phyloP scores from a whole-genome alignment of 2,888 invertebrate genomes.

The Mystacides longicornis region DNA sequence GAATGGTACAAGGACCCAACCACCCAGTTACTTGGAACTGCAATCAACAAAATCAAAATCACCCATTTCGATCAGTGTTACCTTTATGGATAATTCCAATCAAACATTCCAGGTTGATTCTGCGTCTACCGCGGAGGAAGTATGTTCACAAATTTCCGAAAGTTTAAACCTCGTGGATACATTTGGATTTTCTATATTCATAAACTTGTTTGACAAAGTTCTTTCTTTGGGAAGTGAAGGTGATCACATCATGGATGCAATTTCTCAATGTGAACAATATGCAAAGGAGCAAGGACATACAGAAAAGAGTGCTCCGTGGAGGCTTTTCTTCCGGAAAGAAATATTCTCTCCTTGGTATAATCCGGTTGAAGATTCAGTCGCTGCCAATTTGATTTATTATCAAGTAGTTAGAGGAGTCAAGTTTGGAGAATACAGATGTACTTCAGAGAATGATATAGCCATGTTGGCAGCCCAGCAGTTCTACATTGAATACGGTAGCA shows the following conservation, averaged over 20 bases:
- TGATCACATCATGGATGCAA: slow-evolving; percentile 93
- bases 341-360: slow-evolving; percentile 92
- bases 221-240: slow-evolving; percentile 81
- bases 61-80: slow-evolving; percentile 73
- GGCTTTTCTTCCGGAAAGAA: slow-evolving; percentile 80
- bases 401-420: slow-evolving; percentile 84
- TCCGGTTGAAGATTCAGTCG: slow-evolving; percentile 68
- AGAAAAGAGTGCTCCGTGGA: slow-evolving; percentile 83
- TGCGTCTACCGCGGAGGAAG: slow-evolving; percentile 82
- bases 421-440: slow-evolving; percentile 86
- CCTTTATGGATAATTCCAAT: slow-evolving; percentile 80
- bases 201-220: slow-evolving; percentile 85
- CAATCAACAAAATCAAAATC: slow-evolving; percentile 79
- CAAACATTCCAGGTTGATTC: slow-evolving; percentile 82
- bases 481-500: slow-evolving; percentile 71
- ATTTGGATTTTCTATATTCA: slow-evolving; percentile 89
- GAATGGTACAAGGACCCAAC: slow-evolving; percentile 86
- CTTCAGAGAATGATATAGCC: slow-evolving; percentile 75
- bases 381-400: slow-evolving; percentile 84
- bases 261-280: slow-evolving; percentile 93
- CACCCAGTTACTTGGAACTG: slow-evolving; percentile 87
- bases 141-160: slow-evolving; percentile 72
- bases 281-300: slow-evolving; percentile 82
- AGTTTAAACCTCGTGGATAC: slow-evolving; percentile 69
- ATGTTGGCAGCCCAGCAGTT: slow-evolving; percentile 87